Percentiles rank a stretch among this genome's conserved stretches.
Evolutionary conservation across 2,797 vertebrate genomes (phyloP).

Genomic region (Neostethus bicornis): DNA sequence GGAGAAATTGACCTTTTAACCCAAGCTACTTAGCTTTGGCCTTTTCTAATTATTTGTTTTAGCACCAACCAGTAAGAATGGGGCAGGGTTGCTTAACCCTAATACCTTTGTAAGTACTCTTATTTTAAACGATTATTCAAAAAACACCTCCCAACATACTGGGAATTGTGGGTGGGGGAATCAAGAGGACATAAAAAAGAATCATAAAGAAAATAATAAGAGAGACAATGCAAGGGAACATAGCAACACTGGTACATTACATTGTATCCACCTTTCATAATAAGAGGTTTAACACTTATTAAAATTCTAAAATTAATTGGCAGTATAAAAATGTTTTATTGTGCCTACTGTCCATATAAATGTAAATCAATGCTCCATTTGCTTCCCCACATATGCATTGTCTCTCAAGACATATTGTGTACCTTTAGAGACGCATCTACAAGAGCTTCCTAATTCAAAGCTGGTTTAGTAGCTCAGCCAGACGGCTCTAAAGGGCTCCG

Average conservation of each 20-base stretch:
- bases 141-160: slow-evolving; percentile 66
- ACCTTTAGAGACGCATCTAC: slow-evolving; percentile 59
- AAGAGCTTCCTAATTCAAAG: slow-evolving; percentile 81
- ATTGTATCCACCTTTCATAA: slow-evolving; percentile 30
- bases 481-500: slow-evolving; percentile 76
- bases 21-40: slow-evolving; percentile 27
- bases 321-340: background rate
- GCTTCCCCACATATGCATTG: slow-evolving; percentile 21
- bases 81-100: slow-evolving; percentile 62
- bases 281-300: slow-evolving; percentile 31
- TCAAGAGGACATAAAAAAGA: slow-evolving; percentile 36
- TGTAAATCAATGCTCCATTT: background rate
- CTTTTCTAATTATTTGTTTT: slow-evolving; percentile 39
- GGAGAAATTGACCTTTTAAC: slow-evolving; percentile 15
- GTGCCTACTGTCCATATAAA: background rate
- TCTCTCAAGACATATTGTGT: slow-evolving; percentile 53
- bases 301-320: slow-evolving; percentile 26
- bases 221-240: slow-evolving; percentile 25
- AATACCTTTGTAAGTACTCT: slow-evolving; percentile 73
- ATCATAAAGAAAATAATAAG: slow-evolving; percentile 6
- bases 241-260: too few relatives aligned
- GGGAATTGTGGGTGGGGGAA: slow-evolving; percentile 39
- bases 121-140: slow-evolving; percentile 75
- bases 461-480: slow-evolving; percentile 82
- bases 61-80: slow-evolving; percentile 40